Evolutionary conservation across 1,140 invertebrate genomes (phyloP).

Genomic region (Ephestia elutella): DNA sequence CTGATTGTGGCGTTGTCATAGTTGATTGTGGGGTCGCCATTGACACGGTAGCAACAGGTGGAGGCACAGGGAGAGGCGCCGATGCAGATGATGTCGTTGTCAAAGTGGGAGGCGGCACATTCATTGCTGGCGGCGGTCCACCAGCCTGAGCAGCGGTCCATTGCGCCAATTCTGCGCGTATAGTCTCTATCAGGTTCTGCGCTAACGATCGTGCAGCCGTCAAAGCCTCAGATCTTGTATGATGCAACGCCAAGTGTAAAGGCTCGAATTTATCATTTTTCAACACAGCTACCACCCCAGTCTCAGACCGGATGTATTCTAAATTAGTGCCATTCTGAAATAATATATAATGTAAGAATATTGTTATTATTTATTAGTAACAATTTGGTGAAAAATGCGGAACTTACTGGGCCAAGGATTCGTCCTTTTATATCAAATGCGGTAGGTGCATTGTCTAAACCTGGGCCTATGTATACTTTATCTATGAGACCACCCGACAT

Average conservation of each 20-base stretch:
- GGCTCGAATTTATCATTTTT: conserved; percentile 86
- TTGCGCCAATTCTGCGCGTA: conserved; percentile 83
- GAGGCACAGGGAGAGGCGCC: conserved; percentile 45
- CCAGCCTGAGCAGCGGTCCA: conserved; percentile 64
- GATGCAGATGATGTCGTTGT: conserved; percentile 52
- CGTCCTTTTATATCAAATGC: conserved; percentile 84
- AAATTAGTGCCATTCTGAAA: conserved; percentile 81
- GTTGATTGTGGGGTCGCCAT: conserved; percentile 42
- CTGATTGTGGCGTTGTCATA: conserved; percentile 41
- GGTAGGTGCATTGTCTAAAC: conserved; percentile 84
- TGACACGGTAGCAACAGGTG: conserved; percentile 43
- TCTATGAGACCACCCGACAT: conserved; percentile 75
- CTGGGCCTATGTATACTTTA: conserved; percentile 85
- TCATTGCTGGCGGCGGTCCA: conserved; percentile 52
- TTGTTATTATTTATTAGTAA: background rate
- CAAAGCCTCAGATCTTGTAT: conserved; percentile 80
- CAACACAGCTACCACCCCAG: conserved; percentile 83
- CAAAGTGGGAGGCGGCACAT: conserved; percentile 54
- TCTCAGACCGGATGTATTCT: conserved; percentile 85
- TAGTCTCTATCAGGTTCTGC: conserved; percentile 86
- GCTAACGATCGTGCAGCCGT: conserved; percentile 83
- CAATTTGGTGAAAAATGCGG: background rate
- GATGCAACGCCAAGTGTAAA: conserved; percentile 86
- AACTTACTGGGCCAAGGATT: conserved; percentile 77
- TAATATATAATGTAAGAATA: conserved; percentile 17